phyloP scores from a whole-genome alignment of 92 coral and sea anemone genomes.

The Nematostella vectensis region DNA sequence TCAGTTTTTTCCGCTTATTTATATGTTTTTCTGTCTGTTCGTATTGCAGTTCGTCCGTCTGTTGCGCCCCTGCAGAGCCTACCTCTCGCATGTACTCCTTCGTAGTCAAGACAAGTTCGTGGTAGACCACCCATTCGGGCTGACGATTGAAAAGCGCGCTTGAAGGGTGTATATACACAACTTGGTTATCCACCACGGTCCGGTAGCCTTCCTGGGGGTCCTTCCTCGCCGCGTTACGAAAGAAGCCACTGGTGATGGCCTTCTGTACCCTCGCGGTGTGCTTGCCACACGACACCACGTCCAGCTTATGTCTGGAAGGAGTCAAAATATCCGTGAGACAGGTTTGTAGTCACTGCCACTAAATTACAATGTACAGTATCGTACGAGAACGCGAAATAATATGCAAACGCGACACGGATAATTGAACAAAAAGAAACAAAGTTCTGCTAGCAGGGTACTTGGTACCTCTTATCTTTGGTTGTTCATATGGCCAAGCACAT shows the following conservation, averaged over 20 bases:
- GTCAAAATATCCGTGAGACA: too few species aligned
- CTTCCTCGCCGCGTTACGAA: slow-evolving; percentile 94
- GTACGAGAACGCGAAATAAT: not conserved
- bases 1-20: too few species aligned
- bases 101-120: slow-evolving; percentile 88
- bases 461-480: too few species aligned
- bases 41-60: too few species aligned
- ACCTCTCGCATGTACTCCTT: slow-evolving; percentile 97
- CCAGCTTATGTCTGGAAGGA: slow-evolving; percentile 92
- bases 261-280: slow-evolving; percentile 88
- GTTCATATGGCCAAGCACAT: too few species aligned
- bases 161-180: slow-evolving; percentile 94
- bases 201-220: slow-evolving; percentile 99
- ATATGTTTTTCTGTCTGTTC: too few species aligned
- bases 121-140: slow-evolving; percentile 99
- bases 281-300: slow-evolving; percentile 95
- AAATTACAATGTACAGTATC: not conserved
- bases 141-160: slow-evolving; percentile 97
- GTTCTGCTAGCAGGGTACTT: too few species aligned
- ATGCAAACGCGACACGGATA: not conserved
- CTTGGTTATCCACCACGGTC: slow-evolving; percentile 91
- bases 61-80: too few species aligned
- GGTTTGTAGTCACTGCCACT: not conserved
- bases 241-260: slow-evolving; percentile 96
- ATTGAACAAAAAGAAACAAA: not conserved